phyloP scores from a whole-genome alignment of 2,113 vertebrate species.

The Amphiprion ocellaris region DNA sequence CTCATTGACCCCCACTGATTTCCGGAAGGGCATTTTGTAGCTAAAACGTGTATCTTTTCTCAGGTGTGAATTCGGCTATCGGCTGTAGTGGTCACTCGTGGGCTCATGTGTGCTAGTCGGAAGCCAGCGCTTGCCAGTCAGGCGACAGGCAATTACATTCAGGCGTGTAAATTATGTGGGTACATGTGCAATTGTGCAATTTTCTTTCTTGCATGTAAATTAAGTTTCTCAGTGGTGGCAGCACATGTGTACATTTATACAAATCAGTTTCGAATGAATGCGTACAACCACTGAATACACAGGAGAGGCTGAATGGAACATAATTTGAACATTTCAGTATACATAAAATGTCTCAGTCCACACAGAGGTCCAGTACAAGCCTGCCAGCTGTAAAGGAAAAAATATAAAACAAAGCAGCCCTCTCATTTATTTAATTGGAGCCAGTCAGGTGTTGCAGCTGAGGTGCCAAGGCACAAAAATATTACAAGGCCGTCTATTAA shows the following conservation, averaged over 20 bases:
- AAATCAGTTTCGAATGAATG: neutral
- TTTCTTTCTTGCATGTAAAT: conserved; percentile 35
- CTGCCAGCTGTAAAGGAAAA: too few species aligned
- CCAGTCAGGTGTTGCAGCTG: too few species aligned
- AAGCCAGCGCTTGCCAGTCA: neutral
- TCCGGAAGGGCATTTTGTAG: neutral
- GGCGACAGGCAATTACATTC: conserved; percentile 1
- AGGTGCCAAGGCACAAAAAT: too few species aligned
- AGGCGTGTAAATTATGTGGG: conserved; percentile 29
- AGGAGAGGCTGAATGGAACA: neutral
- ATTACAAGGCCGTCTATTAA: too few species aligned
- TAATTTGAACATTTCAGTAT: neutral
- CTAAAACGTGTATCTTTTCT: conserved; percentile 9
- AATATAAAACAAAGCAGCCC: too few species aligned
- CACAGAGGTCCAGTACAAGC: too few species aligned
- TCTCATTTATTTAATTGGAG: too few species aligned
- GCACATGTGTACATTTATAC: neutral
- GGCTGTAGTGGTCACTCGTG: conserved; percentile 5
- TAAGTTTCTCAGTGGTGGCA: conserved; percentile 7
- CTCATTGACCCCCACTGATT: conserved; percentile 45
- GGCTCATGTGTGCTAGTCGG: neutral
- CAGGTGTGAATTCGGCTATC: conserved; percentile 6
- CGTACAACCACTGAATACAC: neutral
- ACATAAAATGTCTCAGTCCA: too few species aligned
- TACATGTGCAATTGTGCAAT: conserved; percentile 18